Evolutionary conservation across 2,797 vertebrate species (phyloP), one percentile per base, ranked within the genome.

Genomic region (Morus bassanus): DNA sequence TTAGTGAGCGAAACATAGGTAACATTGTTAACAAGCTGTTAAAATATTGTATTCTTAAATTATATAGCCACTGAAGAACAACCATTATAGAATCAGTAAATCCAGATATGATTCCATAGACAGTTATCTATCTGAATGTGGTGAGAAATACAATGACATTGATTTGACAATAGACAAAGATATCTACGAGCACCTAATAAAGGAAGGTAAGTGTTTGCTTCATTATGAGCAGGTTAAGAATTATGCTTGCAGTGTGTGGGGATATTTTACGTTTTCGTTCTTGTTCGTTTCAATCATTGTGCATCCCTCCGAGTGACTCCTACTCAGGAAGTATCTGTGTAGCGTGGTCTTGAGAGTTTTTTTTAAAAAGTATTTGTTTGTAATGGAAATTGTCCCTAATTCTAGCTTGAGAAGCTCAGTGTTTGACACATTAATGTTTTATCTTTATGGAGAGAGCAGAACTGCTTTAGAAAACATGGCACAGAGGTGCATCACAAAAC

Each of bases 91-190:
- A 98, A 99, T 99, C 97, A 98, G 98, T 98, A 99, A 99, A 97
- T 99, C 99, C 33, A 98, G 99, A 95, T 99, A 99, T 39, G 99
- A 99, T 96, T 99, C 99, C 18, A 99, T 99, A 93, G 99, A 99
- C 98, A 99, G 99, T 98, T 99, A 99, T 97, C 98, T 99, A 65
- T 99, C 99, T 68, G 97, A 98, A 95, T 99, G 99, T 77, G 98
- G 99, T 28, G 99, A 99, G 96, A 99, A 99, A 96, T 99, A 99
- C 98, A 99, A 99, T 77, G 99, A 99, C 98, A 99, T 99, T 65
- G 98, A 99, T 91, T 97, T 99, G 97, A 99, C 98, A 18, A 99
- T 99, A 97, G 99, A 99, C 89, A 99, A 99, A 96, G 98, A 99
- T 83, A 99, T 99, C 98, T 98, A 99, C 94, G 98, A 98, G 82